Conservation (phyloP, 2,888 invertebrate genomes). For the Silvanus unidentatus region DNA sequence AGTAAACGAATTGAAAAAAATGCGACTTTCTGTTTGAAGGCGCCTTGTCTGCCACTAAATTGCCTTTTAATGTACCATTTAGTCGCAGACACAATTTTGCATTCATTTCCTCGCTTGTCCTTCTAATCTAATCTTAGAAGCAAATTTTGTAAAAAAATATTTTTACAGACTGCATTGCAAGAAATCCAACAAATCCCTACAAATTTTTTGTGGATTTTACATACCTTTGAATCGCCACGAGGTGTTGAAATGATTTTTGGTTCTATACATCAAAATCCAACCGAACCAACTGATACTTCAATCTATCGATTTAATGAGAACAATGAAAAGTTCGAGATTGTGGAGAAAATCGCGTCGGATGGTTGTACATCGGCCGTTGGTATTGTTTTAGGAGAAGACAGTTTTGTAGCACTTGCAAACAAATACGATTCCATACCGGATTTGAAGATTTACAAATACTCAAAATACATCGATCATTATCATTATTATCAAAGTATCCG, state of each 20-base stretch:
- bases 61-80: too few relatives aligned
- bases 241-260: slow-evolving; percentile 38
- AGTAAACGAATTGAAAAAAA: too few relatives aligned
- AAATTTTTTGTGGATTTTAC: slow-evolving; percentile 30
- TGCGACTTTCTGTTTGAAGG: too few relatives aligned
- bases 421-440: slow-evolving; percentile 22
- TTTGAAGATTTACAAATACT: slow-evolving; percentile 37
- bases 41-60: too few relatives aligned
- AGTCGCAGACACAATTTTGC: too few relatives aligned
- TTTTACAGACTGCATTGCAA: slow-evolving; percentile 27
- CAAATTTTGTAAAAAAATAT: too few relatives aligned
- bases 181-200: slow-evolving; percentile 36
- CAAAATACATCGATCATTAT: slow-evolving; percentile 35
- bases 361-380: slow-evolving; percentile 35
- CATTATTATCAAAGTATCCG: slow-evolving; percentile 38
- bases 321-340: slow-evolving; percentile 32
- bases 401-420: slow-evolving; percentile 36
- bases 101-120: too few relatives aligned
- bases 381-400: slow-evolving; percentile 33
- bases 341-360: slow-evolving; percentile 31
- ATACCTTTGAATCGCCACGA: slow-evolving; percentile 37
- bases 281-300: slow-evolving; percentile 22
- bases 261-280: slow-evolving; percentile 15
- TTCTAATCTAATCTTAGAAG: too few relatives aligned
- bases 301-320: slow-evolving; percentile 33